Conservation (phyloP, 2,888 invertebrate species). For the Caenorhabditis becei region DNA sequence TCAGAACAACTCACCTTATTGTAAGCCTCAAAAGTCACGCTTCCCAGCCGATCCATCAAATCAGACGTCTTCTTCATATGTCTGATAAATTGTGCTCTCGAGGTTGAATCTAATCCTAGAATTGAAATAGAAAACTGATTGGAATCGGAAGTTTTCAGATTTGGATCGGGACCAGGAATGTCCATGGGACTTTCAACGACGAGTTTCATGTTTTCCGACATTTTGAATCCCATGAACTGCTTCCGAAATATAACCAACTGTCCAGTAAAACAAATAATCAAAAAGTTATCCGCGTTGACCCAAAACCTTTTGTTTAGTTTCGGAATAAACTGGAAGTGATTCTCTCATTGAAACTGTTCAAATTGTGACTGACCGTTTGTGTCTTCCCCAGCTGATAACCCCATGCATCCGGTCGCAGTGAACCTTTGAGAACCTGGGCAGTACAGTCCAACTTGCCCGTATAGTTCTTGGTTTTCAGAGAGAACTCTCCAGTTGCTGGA, state of each 20-base stretch:
- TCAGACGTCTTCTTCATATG: slow-evolving; percentile 56
- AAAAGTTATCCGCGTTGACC: slow-evolving; percentile 66
- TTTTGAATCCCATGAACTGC: slow-evolving; percentile 65
- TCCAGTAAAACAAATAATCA: slow-evolving; percentile 54
- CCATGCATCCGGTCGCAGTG: slow-evolving; percentile 49
- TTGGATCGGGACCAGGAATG: background rate
- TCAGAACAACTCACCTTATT: slow-evolving; percentile 54
- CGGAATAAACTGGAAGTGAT: slow-evolving; percentile 46
- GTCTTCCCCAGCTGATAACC: slow-evolving; percentile 35
- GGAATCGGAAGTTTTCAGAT: slow-evolving; percentile 5
- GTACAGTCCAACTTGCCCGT: slow-evolving; percentile 39
- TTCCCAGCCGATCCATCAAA: slow-evolving; percentile 56
- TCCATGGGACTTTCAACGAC: slow-evolving; percentile 38
- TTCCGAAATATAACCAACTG: slow-evolving; percentile 51
- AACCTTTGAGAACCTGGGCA: slow-evolving; percentile 56
- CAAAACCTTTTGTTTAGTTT: slow-evolving; percentile 45
- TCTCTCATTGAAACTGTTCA: background rate
- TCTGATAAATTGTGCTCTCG: slow-evolving; percentile 61
- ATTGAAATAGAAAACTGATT: slow-evolving; percentile 41
- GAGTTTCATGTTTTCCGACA: slow-evolving; percentile 17
- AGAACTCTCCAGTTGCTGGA: slow-evolving; percentile 55
- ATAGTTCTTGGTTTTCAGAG: slow-evolving; percentile 22
- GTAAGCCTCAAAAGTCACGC: slow-evolving; percentile 63
- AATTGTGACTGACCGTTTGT: slow-evolving; percentile 9
- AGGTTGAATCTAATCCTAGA: slow-evolving; percentile 61